Conservation (phyloP, 2,888 invertebrate species). For the Aphrophora alni region DNA sequence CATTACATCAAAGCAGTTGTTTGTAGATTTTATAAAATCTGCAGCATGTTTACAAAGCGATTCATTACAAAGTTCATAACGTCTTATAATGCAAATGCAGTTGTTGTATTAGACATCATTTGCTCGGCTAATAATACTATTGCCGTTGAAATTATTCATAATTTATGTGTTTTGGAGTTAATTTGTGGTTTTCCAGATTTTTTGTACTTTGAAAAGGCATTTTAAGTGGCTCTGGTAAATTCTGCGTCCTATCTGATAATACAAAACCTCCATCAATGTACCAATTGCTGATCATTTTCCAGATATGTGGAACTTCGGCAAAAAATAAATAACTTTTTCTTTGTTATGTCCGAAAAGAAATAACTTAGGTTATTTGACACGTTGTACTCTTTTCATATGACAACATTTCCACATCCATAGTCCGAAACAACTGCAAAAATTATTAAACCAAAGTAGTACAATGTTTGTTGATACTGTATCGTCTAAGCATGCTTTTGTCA, state of each 20-base stretch:
- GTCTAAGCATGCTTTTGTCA: slow-evolving; percentile 9
- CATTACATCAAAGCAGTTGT: slow-evolving; percentile 24
- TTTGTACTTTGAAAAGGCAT: not conserved
- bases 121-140: slow-evolving; percentile 7
- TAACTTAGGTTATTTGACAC: not conserved
- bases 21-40: slow-evolving; percentile 2
- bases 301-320: slow-evolving; percentile 15
- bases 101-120: slow-evolving; percentile 21
- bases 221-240: not conserved
- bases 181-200: slow-evolving; percentile 21
- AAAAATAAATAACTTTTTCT: not conserved
- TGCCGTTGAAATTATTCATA: slow-evolving; percentile 18
- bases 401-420: slow-evolving; percentile 20
- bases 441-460: not conserved
- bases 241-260: not conserved
- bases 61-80: slow-evolving; percentile 12
- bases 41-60: not conserved
- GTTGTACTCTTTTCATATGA: slow-evolving; percentile 8
- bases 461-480: not conserved
- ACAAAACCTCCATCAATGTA: slow-evolving; percentile 22
- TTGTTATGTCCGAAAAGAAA: not conserved
- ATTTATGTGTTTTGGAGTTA: slow-evolving; percentile 11
- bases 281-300: slow-evolving; percentile 14
- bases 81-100: slow-evolving; percentile 11
- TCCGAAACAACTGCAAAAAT: slow-evolving; percentile 13